Conservation (phyloP, 2,113 vertebrate genomes). For the Petromus typicus region DNA sequence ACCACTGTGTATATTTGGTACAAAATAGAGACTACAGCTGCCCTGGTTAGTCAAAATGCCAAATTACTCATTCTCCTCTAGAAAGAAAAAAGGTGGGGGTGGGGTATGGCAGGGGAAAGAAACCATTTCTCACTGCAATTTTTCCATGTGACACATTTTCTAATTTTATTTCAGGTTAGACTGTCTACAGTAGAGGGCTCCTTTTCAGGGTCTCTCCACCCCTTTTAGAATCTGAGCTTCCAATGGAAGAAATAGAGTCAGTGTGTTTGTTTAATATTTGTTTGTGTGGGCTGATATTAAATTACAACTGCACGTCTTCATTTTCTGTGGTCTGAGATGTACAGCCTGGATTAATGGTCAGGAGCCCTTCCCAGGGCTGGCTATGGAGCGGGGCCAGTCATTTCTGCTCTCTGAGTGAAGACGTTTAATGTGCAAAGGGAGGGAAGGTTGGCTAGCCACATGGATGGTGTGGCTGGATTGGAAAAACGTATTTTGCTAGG, state of each 20-base stretch:
- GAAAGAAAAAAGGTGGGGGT: conserved; percentile 41
- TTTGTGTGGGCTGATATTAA: not conserved
- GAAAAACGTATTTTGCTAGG: not conserved
- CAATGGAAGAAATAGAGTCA: not conserved
- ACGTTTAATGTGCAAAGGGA: not conserved
- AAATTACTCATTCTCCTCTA: conserved; percentile 75
- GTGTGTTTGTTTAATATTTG: conserved; percentile 44
- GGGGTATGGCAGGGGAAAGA: not conserved
- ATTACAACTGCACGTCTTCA: not conserved
- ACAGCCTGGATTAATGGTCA: not conserved
- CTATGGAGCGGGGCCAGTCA: not conserved
- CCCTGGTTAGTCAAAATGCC: conserved; percentile 62
- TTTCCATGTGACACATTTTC: conserved; percentile 81
- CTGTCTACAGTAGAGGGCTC: conserved; percentile 45
- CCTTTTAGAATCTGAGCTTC: conserved; percentile 39
- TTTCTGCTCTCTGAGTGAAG: not conserved
- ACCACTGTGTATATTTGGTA: conserved; percentile 53
- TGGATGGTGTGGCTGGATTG: not conserved
- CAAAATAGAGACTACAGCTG: conserved; percentile 43
- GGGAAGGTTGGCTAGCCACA: not conserved
- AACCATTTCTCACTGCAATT: conserved; percentile 62
- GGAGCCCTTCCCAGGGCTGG: not conserved
- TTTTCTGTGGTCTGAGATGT: not conserved
- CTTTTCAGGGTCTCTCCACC: conserved; percentile 39
- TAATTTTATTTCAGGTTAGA: conserved; percentile 78